Base-by-base conservation (phyloP, 30 jellyfish, hydroid and myxozoan species). In the Cassiopea andromeda region DNA sequence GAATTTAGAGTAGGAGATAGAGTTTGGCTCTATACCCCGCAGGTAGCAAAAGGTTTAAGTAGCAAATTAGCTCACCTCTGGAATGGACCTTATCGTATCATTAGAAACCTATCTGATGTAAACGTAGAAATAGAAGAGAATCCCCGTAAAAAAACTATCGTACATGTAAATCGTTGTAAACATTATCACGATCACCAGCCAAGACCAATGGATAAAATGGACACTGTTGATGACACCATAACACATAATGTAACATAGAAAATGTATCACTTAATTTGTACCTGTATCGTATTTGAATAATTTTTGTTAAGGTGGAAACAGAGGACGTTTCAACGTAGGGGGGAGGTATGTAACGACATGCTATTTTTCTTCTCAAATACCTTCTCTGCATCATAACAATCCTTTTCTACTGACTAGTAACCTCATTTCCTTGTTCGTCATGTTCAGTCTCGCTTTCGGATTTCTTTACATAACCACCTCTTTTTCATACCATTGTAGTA, bases 21-120 rank as follows among this genome's bases (percentile, higher is more conserved):
- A n/a, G 70, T 89, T 73, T 89, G 96, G 96, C 47, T 89, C 88
- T 74, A 80, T 81, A 80, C 92, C 27, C 92, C 96, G 2, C 87
- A 71, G 7, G 88, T 80, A 49, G 73, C 59, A 12, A 54, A 69
- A 81, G 96, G 92, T 70, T 73, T 89, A 38, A 80, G 88, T 8
- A 80, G 86, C 44, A 89, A 89, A 89, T 70, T 81, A 61, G 43
- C 84, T 1, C 92, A 80, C 74, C 87, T 69, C 45, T 72, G 96
- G 96, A 71, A 80, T 43, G 92, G 92, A 46, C 96, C 96, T 1
- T 89, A 2, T 81, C 96, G 88, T 15, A 89, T 89, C 17, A 80
- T 81, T 69, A 81, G 80, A 60, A 80, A 73, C 46, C 38, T 82
- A 71, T 89, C 96, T 14, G 74, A 47, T 69, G 96, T 81, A 60